phyloP scores from a whole-genome alignment of 2,113 vertebrate genomes.

The Onychostruthus taczanowskii region DNA sequence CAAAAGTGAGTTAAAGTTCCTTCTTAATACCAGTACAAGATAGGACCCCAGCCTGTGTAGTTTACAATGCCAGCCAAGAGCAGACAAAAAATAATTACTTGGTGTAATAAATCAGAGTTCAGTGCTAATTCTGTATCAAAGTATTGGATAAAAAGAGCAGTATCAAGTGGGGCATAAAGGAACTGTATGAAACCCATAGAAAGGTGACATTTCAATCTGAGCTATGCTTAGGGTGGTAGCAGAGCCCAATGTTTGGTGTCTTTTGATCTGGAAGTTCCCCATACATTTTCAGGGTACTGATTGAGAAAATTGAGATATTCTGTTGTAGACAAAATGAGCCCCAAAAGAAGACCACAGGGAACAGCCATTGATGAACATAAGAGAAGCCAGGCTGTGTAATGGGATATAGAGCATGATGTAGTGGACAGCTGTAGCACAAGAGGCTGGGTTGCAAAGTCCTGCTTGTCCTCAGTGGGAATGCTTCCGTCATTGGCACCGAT shows the following conservation, averaged over 20 bases:
- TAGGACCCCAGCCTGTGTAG: neutral
- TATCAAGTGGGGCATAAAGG: neutral
- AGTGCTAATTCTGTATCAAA: neutral
- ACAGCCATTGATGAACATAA: neutral
- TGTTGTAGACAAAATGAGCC: neutral
- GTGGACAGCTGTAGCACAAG: neutral
- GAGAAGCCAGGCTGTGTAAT: neutral
- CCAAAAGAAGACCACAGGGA: neutral
- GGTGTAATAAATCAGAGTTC: neutral
- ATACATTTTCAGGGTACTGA: neutral
- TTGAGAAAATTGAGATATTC: neutral
- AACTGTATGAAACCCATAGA: neutral
- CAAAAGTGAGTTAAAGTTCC: neutral
- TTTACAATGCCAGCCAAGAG: neutral
- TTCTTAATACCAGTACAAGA: neutral
- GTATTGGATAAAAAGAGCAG: neutral
- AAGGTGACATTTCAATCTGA: neutral
- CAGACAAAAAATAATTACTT: neutral
- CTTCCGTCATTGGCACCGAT: neutral
- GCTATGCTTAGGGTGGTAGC: neutral
- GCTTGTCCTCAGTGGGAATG: neutral
- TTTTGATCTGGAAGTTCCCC: neutral
- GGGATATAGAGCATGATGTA: neutral
- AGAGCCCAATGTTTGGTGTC: neutral
- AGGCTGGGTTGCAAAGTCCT: neutral